These are phyloP conservation scores for Oenanthe melanoleuca DNA, from an alignment of 2,113 vertebrate genomes.

Conservation along the genomic window DNA sequence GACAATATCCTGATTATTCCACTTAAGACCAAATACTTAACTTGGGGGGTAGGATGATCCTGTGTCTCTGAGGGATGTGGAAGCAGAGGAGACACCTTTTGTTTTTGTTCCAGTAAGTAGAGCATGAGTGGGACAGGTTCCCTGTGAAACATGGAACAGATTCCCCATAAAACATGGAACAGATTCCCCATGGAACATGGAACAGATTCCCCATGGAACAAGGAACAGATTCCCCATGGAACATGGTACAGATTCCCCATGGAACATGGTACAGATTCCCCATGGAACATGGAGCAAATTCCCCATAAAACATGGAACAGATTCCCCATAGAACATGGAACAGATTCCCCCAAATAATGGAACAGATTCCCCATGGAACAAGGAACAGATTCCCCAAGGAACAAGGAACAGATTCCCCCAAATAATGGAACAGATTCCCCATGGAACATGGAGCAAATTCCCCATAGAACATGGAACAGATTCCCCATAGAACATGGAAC, in stretches of 20 bases:
- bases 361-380: not conserved
- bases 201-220: not conserved
- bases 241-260: not conserved
- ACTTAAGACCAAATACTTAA: not conserved
- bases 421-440: not conserved
- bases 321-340: accelerated
- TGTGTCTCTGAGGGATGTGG: not conserved
- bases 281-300: not conserved
- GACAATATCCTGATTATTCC: not conserved
- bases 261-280: not conserved
- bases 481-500: not conserved
- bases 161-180: accelerated
- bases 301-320: not conserved
- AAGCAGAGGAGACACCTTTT: not conserved
- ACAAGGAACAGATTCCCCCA: not conserved
- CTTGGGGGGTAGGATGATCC: not conserved
- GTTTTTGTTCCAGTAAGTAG: not conserved
- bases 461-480: not conserved
- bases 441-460: not conserved
- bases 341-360: not conserved
- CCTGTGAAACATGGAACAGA: not conserved
- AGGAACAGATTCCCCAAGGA: not conserved
- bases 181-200: too few relatives aligned
- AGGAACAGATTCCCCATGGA: too few relatives aligned
- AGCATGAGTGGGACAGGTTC: not conserved